A percentile compares a stretch with the other conserved stretches of the same genome.
phyloP scores from a whole-genome alignment of 2,888 invertebrate species.

The Dryobotodes eremita region DNA sequence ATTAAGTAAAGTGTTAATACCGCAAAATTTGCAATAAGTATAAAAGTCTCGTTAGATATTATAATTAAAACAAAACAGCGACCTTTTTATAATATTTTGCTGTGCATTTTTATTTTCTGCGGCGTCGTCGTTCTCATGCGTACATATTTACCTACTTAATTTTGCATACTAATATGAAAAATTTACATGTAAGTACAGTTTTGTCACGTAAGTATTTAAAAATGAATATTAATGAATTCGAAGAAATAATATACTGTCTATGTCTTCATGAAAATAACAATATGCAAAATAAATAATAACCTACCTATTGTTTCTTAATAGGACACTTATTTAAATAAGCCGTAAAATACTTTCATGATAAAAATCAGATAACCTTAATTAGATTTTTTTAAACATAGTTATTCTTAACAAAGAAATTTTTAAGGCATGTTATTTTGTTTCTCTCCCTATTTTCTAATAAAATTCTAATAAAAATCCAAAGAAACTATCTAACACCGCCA shows the following conservation, averaged over 20 bases:
- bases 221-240: background rate
- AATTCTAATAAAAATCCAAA: slow-evolving; percentile 28
- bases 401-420: background rate
- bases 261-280: background rate
- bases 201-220: slow-evolving; percentile 5
- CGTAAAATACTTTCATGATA: background rate
- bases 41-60: slow-evolving; percentile 27
- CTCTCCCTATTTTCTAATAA: slow-evolving; percentile 22
- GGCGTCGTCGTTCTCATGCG: slow-evolving; percentile 5
- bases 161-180: slow-evolving; percentile 37
- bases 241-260: background rate
- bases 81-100: slow-evolving; percentile 30
- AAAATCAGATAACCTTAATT: background rate
- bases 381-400: background rate
- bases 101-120: slow-evolving; percentile 23
- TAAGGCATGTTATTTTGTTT: slow-evolving; percentile 10
- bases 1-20: slow-evolving; percentile 37
- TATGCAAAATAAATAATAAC: background rate
- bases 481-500: slow-evolving; percentile 49
- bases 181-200: slow-evolving; percentile 2
- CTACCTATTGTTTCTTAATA: background rate
- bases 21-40: slow-evolving; percentile 17
- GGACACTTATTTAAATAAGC: background rate
- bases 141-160: slow-evolving; percentile 13
- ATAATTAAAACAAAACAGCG: slow-evolving; percentile 46